Conservation (phyloP, 2,797 vertebrate species). For the Eulemur mongoz region DNA sequence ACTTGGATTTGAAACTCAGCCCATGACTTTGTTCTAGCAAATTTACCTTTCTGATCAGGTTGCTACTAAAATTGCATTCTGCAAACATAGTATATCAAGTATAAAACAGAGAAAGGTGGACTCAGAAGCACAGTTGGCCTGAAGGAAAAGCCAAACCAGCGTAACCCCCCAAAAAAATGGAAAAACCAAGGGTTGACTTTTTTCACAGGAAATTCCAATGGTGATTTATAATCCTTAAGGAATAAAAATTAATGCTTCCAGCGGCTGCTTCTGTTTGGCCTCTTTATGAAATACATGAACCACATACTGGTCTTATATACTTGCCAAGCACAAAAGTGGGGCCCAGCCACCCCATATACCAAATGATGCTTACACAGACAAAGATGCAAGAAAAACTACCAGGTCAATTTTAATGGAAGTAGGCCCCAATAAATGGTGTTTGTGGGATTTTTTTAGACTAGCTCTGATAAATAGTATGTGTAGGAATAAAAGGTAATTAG, state of each 20-base stretch:
- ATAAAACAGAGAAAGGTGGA: background rate
- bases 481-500: background rate
- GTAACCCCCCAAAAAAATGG: background rate
- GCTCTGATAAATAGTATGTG: conserved; percentile 1
- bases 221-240: conserved; percentile 28
- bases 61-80: background rate
- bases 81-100: background rate
- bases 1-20: background rate
- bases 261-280: background rate
- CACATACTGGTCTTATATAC: background rate
- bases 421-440: background rate
- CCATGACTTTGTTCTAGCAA: background rate
- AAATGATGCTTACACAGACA: background rate
- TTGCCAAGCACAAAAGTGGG: conserved; percentile 10
- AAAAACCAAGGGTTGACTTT: background rate
- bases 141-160: background rate
- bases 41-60: background rate
- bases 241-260: conserved; percentile 21
- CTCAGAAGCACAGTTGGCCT: background rate
- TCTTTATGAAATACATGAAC: conserved; percentile 22
- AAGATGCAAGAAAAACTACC: conserved; percentile 22
- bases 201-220: conserved; percentile 18
- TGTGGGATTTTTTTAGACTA: background rate
- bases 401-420: background rate
- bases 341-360: background rate